Evolutionary conservation across 2,113 vertebrate genomes (phyloP), one percentile per base, ranked within the genome.

Genomic region (Percopsis transmontana): DNA sequence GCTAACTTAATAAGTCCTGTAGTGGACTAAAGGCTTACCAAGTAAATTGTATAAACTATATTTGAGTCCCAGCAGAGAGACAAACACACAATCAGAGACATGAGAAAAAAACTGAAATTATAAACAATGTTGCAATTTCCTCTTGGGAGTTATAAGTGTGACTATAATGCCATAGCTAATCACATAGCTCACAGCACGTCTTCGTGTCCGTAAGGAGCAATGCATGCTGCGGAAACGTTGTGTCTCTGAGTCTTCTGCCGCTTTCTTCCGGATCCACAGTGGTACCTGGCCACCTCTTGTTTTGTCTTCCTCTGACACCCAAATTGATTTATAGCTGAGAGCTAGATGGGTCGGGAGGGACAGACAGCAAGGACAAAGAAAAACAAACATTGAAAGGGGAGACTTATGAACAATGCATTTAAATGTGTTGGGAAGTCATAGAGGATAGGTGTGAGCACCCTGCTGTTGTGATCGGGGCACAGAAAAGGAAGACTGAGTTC

Each of bases 41-140:
- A 16, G 71, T 70, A 63, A 62, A 44, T 68, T 39, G 76, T 63
- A 61, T 45, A 70, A 76, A 73, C 66, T 42, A 47, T 68, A 73
- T 72, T 27, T 41, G 41, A 52, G 2, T 72, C 66, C 70, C 52
- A 68, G 42, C 21, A 76, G 81, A 73, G 54, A 85, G 79, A 83
- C 76, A 58, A 71, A 47, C 41, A 68, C 69, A 74, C 80, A 72
- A 73, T 75, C 77, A 77, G 53, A 62, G 48, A 64, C 62, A 18
- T 61, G 69, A 57, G 59, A 44, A 57, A 66, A 76, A 70, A 74
- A 40, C 5, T 40, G 5, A 11, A 7, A 40, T 40, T 11, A 7
- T 40, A 40, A 40, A 40, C 5, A 40, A 40, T 40, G 39, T 11
- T 40, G 39, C 39, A 40, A 11, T 5, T 1, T 7, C 39, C 5